Evolutionary conservation across 1,140 invertebrate species (phyloP), one percentile per base, ranked within the genome.

Genomic region (Brachionus sp.): DNA sequence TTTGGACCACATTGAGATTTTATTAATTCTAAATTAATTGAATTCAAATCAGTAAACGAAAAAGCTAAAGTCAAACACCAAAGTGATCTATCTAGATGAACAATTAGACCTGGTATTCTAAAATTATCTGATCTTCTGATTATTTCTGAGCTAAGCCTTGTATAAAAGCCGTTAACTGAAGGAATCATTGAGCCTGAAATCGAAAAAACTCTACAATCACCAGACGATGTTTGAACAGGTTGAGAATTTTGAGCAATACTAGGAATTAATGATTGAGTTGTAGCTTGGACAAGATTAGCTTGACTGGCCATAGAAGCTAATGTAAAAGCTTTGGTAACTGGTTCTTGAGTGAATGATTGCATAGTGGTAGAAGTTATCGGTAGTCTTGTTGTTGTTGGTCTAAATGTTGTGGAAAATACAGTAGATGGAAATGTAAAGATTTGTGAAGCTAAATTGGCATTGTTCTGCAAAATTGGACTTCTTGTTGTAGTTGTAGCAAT

Each of bases 71-170:
- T 75, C n/a, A 75, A 75, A 29, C 70, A 75, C 70, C 70, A 75
- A 29, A 46, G 25, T 75, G 68, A 73, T 73, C n/a, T 25, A 46
- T 29, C 70, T 33, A 75, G 12, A 13, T 46, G 70, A 25, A 75
- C 70, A 12, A 75, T 75, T 50, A 75, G 16, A 75, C 70, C 70
- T 13, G 70, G 70, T 9, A 75, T 75, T 75, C 70, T 75, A 29
- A 75, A 75, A 75, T 75, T 46, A 75, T 75, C 70, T 25, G 70
- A 75, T 46, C 70, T 44, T 75, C 70, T 75, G n/a, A 25, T 29
- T 4, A 75, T 46, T 50, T 75, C 37, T 25, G 39, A 25, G 44
- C 23, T 75, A 0, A 75, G 23, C 44, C 44, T 46, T 10, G 42
- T 75, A 33, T 75, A 75, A 29, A 46, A 12, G 2, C 70, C 70